Base-by-base conservation (phyloP, 1,140 invertebrate genomes). In the Phortica variegata region DNA sequence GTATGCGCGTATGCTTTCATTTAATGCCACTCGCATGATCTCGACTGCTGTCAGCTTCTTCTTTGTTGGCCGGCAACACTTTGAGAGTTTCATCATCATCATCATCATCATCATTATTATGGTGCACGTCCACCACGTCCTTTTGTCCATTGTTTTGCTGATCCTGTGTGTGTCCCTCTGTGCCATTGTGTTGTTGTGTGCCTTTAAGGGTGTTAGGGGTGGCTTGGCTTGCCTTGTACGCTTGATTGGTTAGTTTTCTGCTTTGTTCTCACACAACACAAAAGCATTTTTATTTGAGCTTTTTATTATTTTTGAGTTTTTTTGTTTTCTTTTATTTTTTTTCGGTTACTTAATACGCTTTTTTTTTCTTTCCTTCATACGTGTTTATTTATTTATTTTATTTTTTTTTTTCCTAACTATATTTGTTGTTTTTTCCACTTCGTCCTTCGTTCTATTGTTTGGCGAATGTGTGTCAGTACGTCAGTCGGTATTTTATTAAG, bases 211-310 rank as follows among this genome's bases (percentile, higher is more conserved):
- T 51, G 63, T 63, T 66, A 66, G 60, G 63, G 63, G 63, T 66
- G 54, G 62, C 57, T 61, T 46, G 48, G 52, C 43, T 56, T 53
- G 49, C 60, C 52, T 54, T 56, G 57, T n/a, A n/a, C n/a, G 60
- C 57, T n/a, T n/a, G n/a, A n/a, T n/a, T n/a, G 61, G 54, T 68
- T 68, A 68, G 60, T 66, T 68, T 57, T n/a, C n/a, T 63, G 65
- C 50, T 52, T 52, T 57, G 49, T 58, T 45, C 43, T 44, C 52
- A 44, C 53, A 47, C 54, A 60, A 63, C 54, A 66, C 63, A 68
- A 68, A n/a, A 66, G 63, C 63, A 63, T 66, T 66, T n/a, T 63
- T 60, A 60, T 68, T 66, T 63, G 56, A 66, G 62, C 62, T 68
- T 66, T 66, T 66, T 66, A 68, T 68, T 68, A 50, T 48, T 49